Conservation (phyloP, 1,140 invertebrate genomes). For the Aporrectodea caliginosa region DNA sequence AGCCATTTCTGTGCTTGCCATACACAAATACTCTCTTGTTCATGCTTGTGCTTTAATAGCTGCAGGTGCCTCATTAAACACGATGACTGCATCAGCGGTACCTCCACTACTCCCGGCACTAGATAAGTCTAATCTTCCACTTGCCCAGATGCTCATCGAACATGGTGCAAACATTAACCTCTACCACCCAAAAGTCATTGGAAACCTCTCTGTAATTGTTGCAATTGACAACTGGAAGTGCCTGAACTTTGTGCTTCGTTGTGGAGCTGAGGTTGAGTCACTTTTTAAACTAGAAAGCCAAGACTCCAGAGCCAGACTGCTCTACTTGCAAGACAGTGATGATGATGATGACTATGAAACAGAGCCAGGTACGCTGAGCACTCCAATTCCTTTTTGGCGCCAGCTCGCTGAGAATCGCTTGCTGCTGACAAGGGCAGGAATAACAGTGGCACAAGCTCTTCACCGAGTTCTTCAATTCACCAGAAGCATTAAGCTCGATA, state of each 20-base stretch:
- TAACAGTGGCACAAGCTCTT: not conserved
- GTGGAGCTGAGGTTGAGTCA: slow-evolving; percentile 24
- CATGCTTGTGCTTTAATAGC: not conserved
- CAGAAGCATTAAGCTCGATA: not conserved
- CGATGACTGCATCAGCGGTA: not conserved
- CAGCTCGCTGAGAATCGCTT: not conserved
- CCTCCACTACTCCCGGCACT: slow-evolving; percentile 42
- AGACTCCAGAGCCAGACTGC: not conserved
- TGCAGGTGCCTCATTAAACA: slow-evolving; percentile 9
- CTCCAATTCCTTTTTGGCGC: not conserved
- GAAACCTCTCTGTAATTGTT: slow-evolving; percentile 38
- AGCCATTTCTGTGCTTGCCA: slow-evolving; percentile 8
- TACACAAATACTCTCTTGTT: slow-evolving; percentile 20
- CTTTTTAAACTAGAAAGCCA: not conserved
- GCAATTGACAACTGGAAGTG: slow-evolving; percentile 10
- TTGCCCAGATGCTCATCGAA: slow-evolving; percentile 39
- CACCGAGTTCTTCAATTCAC: not conserved
- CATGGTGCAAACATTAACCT: slow-evolving; percentile 40
- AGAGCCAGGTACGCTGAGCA: not conserved
- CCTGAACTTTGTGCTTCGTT: slow-evolving; percentile 8
- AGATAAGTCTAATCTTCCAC: slow-evolving; percentile 33
- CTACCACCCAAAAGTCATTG: slow-evolving; percentile 37
- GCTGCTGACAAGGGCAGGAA: not conserved
- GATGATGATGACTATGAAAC: not conserved
- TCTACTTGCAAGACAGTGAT: not conserved